These are phyloP conservation scores for Lethocerus indicus DNA, from an alignment of 1,140 invertebrate genomes.

Conservation along the genomic window DNA sequence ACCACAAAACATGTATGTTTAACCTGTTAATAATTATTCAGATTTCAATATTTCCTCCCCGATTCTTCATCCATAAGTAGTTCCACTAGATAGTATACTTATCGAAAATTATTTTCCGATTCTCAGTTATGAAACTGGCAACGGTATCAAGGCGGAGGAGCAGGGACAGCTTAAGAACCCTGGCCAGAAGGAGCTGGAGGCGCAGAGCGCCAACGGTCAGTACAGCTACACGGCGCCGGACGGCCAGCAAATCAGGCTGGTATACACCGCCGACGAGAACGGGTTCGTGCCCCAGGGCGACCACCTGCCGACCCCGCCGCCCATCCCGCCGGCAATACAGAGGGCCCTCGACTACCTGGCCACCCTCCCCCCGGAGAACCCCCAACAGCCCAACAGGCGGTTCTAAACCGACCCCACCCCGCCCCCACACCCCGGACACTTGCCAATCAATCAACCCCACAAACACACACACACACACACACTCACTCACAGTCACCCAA, in stretches of 20 bases:
- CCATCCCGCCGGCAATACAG: constrained; percentile 18
- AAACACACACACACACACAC: too few relatives aligned
- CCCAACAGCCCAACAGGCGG: neutral
- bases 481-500: too few relatives aligned
- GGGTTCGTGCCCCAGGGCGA: constrained; percentile 13
- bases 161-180: constrained; percentile 22
- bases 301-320: constrained; percentile 15
- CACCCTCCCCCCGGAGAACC: neutral
- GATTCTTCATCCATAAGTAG: too few relatives aligned
- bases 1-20: too few relatives aligned
- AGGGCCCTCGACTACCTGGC: constrained; percentile 28
- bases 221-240: constrained; percentile 43
- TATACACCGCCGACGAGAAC: constrained; percentile 13
- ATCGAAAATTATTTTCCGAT: too few relatives aligned
- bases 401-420: neutral
- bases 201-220: constrained; percentile 32
- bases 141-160: constrained; percentile 48
- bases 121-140: constrained; percentile 36
- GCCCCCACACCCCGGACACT: too few relatives aligned
- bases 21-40: too few relatives aligned
- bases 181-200: constrained; percentile 27
- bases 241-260: constrained; percentile 12
- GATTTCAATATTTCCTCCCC: too few relatives aligned
- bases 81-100: too few relatives aligned
- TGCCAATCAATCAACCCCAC: too few relatives aligned